A percentile compares a stretch with the other conserved stretches of the same genome.
Evolutionary conservation across 1,140 invertebrate species (phyloP).

Genomic region (Trichonephila clavata): DNA sequence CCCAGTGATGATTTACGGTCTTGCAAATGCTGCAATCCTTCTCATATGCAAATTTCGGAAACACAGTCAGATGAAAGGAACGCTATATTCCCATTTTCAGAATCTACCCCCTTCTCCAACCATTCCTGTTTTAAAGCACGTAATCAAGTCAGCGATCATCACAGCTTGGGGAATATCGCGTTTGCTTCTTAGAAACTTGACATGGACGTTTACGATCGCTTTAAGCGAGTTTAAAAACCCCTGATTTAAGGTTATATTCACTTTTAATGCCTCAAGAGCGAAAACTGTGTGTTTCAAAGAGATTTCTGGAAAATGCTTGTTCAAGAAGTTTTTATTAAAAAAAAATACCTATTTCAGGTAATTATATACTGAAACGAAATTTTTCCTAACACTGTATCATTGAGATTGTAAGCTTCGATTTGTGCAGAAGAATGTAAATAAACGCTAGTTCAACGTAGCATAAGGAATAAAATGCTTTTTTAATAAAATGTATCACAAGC

Average conservation of each 20-base stretch:
- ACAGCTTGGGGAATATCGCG: neutral
- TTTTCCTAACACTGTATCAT: neutral
- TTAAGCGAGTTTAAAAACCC: constrained; percentile 27
- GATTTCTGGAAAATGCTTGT: neutral
- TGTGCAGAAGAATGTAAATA: neutral
- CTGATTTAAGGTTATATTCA: constrained; percentile 44
- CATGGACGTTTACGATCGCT: constrained; percentile 39
- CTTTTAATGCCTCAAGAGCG: neutral
- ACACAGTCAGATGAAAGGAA: constrained; percentile 26
- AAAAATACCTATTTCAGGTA: neutral
- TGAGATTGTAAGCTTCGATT: neutral
- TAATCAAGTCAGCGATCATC: constrained; percentile 46
- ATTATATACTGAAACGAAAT: neutral
- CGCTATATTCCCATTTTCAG: constrained; percentile 19
- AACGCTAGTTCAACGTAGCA: neutral
- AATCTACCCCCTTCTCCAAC: neutral
- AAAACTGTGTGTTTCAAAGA: constrained; percentile 9
- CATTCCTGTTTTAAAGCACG: constrained; percentile 43
- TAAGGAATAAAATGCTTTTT: neutral
- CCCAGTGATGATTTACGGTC: constrained; percentile 8
- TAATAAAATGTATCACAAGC: neutral
- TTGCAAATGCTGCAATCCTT: neutral
- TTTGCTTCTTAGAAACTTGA: neutral
- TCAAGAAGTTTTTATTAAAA: neutral
- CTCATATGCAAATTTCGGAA: constrained; percentile 37